Conservation (phyloP, 2,113 vertebrate species). For the Cairina moschata region DNA sequence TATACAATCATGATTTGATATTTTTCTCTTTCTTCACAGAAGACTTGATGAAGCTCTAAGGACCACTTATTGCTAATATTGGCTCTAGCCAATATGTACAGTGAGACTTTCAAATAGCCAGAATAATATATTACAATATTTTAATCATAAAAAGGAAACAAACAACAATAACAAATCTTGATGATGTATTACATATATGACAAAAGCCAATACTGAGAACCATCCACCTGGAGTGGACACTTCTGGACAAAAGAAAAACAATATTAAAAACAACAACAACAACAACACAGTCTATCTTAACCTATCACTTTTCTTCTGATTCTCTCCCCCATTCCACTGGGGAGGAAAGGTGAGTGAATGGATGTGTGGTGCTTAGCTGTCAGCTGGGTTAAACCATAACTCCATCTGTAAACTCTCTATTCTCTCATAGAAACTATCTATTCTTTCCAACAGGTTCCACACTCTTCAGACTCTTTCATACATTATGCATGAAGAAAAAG, state of each 20-base stretch:
- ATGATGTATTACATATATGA: neutral
- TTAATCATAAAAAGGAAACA: neutral
- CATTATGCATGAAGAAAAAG: neutral
- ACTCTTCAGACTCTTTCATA: neutral
- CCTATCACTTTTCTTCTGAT: too few species aligned
- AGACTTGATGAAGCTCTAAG: neutral
- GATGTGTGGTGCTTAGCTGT: too few species aligned
- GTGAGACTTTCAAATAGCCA: neutral
- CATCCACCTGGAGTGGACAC: fast-evolving
- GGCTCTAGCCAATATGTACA: neutral
- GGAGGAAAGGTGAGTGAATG: too few species aligned
- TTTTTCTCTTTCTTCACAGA: neutral
- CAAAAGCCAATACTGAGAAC: neutral
- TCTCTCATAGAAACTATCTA: neutral
- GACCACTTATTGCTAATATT: neutral
- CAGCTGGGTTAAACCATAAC: too few species aligned
- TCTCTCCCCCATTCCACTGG: too few species aligned
- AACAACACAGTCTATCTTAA: too few species aligned
- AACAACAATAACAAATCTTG: neutral
- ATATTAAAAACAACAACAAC: too few species aligned
- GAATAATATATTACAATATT: neutral
- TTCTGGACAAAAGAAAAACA: neutral
- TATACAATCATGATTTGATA: neutral
- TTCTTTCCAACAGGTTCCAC: neutral
- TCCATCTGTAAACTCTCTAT: neutral